Base-by-base conservation (phyloP, 2,113 vertebrate genomes). In the Eclectus roratus region DNA sequence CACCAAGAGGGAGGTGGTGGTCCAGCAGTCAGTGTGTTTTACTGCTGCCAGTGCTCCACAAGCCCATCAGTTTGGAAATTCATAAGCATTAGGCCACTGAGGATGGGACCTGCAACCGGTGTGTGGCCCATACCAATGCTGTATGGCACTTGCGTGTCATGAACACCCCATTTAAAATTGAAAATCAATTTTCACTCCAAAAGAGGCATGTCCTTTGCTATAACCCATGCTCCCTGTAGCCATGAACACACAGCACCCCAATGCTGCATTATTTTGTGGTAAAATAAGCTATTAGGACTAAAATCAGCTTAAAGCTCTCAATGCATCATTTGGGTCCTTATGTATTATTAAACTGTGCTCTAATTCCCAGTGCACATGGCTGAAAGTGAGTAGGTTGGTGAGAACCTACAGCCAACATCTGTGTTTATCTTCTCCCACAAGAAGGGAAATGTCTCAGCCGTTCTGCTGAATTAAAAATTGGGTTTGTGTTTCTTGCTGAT, bases 1-100 rank as follows among this genome's bases (percentile, higher is more conserved):
- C 88, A 92, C 77, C 94, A 93, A 86, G 91, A 94, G 83, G 86
- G 91, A 95, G 29, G 33, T 17, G 28, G 17, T 14, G 43, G 81
- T 88, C 11, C 93, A 78, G 60, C 87, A 92, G 33, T 24, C 27
- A 17, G 10, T 0, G 0, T 25, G 28, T 55, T 74, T 66, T 65
- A 24, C 31, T 47, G 74, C 35, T 20, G 3, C 41, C 0, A 4
- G 6, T 17, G n/a, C 49, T 56, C 50, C 1, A 1, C 31, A 58
- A 47, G 55, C 64, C 55, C 69, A 49, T 47, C 2, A 72, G 12
- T 58, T 58, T 8, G 5, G 35, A 80, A 46, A 21, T 53, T 50
- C 2, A 0, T 33, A 50, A 47, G 8, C 60, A 61, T 15, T 29
- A 33, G 27, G 27, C 12, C 33, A 13, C 50, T 55, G 43, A 29